Base-by-base conservation (phyloP, 2,113 vertebrate species). In the Ivindomyrus marchei region DNA sequence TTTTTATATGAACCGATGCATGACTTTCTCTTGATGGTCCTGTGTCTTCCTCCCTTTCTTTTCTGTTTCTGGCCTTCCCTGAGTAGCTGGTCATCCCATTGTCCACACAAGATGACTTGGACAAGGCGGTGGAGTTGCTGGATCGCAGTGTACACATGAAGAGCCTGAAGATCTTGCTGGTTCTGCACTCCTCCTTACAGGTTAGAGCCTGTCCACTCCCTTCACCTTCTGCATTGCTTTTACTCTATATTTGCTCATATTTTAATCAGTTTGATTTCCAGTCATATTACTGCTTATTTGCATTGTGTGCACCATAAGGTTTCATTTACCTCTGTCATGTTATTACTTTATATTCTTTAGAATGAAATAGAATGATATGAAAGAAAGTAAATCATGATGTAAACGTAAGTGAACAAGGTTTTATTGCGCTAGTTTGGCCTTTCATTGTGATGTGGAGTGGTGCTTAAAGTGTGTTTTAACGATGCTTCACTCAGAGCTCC, bases 131-230 rank as follows among this genome's bases (percentile, higher is more conserved):
- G 89, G 98, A 99, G 94, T 96, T 99, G 90, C 96, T 99, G 93
- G 98, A 99, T 93, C 97, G 98, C 90, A 99, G 98, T 62, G 94
- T 98, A 94, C 98, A 99, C 94, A 99, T 99, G 98, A 99, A 99
- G 91, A 99, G 98, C 92, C 97, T 99, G 88, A 99, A 98, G 94
- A 98, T 99, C 95, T 53, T 99, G 56, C 96, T 99, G 92, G 98
- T 99, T 91, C 93, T 97, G 88, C 97, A 98, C 91, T 94, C 94
- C 89, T 97, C 95, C 91, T 94, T 95, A 89, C 97, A 98, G 97
- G 98, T 99, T 94, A 88, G 94, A 11, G 21, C 19, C 21, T 88
- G 53, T 45, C 19, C 39, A 3, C 5, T 21, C 3, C 53, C 53
- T 21, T 85, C 0, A 80, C 17, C 3, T 42, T 8, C 5, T 10